Base-by-base conservation (phyloP, 2,113 vertebrate species). In the Collichthys lucidus region DNA sequence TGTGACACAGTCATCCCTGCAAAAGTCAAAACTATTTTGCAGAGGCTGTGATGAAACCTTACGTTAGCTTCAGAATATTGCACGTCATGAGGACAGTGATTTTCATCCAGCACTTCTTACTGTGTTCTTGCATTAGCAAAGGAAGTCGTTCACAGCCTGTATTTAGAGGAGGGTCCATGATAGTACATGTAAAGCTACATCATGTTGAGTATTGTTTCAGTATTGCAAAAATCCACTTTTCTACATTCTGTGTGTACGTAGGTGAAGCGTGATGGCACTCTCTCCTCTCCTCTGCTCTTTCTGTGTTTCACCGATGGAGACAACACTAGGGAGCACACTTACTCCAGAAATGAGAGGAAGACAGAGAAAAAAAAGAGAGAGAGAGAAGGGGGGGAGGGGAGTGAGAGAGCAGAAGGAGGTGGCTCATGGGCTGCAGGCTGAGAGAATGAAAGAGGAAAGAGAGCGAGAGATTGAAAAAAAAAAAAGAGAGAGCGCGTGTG, bases 251-350 rank as follows among this genome's bases (percentile, higher is more conserved):
- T 22, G 40, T 8, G 14, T 31, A 40, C 35, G 24, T 26, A 56
- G 5, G 29, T 24, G 31, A 35, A 26, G 42, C 46, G 8, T 57
- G 59, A 53, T 0, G 11, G 22, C 31, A 61, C n/a, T 22, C 63
- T 68, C 61, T 74, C 46, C 52, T 72, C 50, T 44, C 17, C 67
- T 46, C 65, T 42, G 8, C 46, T 57, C 22, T 49, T 19, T 19
- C 24, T 46, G 26, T 47, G 15, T 78, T 60, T 77, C 72, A 47
- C 49, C 5, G 40, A 78, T 59, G 75, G 71, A 85, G 63, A 79
- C 80, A 63, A 94, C 94, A 92, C 94, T 94, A 95, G 95, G 90
- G 95, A 94, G 93, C 95, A 95, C 82, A 93, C 92, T 94, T 91
- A 90, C 93, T 91, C 94, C 91, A 94, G 84, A 74, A 92, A 95